Evolutionary conservation across 2,113 vertebrate genomes (phyloP), one percentile per base, ranked within the genome.

Genomic region (Rhinogobius similis): DNA sequence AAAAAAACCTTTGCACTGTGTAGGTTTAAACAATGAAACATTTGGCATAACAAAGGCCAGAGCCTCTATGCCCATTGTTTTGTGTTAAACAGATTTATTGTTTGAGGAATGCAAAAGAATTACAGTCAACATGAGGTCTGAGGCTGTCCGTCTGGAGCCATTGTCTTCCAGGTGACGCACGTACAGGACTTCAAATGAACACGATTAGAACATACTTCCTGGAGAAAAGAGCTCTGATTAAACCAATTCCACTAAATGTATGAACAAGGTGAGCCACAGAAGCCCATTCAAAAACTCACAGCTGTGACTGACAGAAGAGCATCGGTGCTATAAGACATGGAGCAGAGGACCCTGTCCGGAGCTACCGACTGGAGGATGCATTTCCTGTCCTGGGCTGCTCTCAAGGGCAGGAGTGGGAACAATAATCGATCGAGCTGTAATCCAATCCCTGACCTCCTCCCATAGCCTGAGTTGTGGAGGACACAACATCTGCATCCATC

Each of bases 341-440:
- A 82, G 83, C 70, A 64, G 71, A 82, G 71, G 65, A 24, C 79
- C 62, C 69, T 88, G 85, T 81, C 77, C 68, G 62, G 84, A 90
- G 88, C 71, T 65, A 78, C 44, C 67, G 78, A 72, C 76, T 75
- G 73, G 77, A 89, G 82, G 79, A 90, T 87, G 87, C 82, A 89
- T 86, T 92, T 92, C 89, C 90, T 90, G 90, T 74, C 68, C 89
- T 29, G 69, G 16, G 81, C 38, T 71, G 70, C 70, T 87, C 78
- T 86, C 85, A 86, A 89, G 88, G 88, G 82, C 82, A 86, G 82
- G 64, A 56, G 80, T 77, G 65, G 83, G 76, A 86, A 82, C 73
- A 86, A 86, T 82, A 90, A 90, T 92, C 86, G 74, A 91, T 92
- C 75, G 63, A 75, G 79, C 81, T 79, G 91, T 86, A 91, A 90